phyloP scores from a whole-genome alignment of 2,888 invertebrate genomes.

The Micropterix aruncella region DNA sequence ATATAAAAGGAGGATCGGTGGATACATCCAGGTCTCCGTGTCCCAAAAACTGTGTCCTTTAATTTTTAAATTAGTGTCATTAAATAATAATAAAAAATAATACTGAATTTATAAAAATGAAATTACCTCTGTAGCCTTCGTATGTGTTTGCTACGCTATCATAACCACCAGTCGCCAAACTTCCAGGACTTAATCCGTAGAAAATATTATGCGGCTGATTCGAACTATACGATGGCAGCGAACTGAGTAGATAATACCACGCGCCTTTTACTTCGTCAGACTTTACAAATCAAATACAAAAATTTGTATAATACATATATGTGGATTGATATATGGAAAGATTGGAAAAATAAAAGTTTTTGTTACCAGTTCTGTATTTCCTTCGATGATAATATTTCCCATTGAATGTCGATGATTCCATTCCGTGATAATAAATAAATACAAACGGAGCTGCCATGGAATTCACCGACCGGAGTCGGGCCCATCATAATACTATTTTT shows the following conservation, averaged over 20 bases:
- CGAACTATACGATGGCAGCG: slow-evolving; percentile 19
- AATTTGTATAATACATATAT: not conserved
- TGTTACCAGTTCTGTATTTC: slow-evolving; percentile 19
- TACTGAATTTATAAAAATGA: not conserved
- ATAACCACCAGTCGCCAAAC: slow-evolving; percentile 20
- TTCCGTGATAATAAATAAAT: no score
- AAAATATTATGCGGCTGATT: slow-evolving; percentile 18
- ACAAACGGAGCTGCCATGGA: no score
- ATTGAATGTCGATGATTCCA: slow-evolving; percentile 22
- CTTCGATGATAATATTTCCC: slow-evolving; percentile 18
- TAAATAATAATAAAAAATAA: not conserved
- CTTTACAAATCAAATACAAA: slow-evolving; percentile 4
- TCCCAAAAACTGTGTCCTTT: slow-evolving; percentile 27
- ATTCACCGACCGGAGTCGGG: no score
- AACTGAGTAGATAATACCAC: slow-evolving; percentile 21
- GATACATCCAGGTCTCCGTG: slow-evolving; percentile 30
- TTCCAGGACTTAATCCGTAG: slow-evolving; percentile 25
- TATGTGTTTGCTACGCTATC: slow-evolving; percentile 15
- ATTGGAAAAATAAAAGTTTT: no score
- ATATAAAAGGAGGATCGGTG: slow-evolving; percentile 19
- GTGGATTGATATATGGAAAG: no score
- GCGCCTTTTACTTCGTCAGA: slow-evolving; percentile 9
- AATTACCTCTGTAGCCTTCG: slow-evolving; percentile 17
- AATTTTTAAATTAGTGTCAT: not conserved
- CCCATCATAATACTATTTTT: no score